These are phyloP conservation scores for Neuroscelio doddi DNA, from an alignment of 2,888 invertebrate species.

Conservation along the genomic window DNA sequence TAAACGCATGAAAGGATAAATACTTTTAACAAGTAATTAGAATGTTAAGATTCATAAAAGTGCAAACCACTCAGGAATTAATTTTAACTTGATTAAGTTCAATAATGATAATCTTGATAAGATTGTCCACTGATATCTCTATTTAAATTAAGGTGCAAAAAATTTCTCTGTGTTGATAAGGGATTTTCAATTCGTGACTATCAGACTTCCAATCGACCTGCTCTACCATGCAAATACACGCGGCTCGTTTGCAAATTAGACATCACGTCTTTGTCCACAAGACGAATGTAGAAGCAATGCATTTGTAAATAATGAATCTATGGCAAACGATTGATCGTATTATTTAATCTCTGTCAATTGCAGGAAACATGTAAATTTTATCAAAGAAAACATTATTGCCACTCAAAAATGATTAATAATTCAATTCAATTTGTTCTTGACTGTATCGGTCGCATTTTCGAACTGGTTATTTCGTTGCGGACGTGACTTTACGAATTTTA, in stretches of 20 bases:
- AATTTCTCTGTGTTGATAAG: too few relatives aligned
- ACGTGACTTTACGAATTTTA: constrained; percentile 53
- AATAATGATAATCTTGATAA: too few relatives aligned
- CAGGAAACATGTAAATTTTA: constrained; percentile 16
- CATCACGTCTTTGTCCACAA: neutral
- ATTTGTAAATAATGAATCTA: constrained; percentile 11
- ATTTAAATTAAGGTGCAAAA: too few relatives aligned
- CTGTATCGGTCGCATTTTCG: constrained; percentile 29
- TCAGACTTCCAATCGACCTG: neutral
- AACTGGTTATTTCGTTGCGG: constrained; percentile 56
- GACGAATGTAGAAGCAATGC: neutral
- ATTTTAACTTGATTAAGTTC: too few relatives aligned
- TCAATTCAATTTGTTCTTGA: constrained; percentile 25
- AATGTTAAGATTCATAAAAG: too few relatives aligned
- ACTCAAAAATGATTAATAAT: constrained; percentile 9
- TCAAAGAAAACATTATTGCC: neutral
- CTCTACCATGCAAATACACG: neutral
- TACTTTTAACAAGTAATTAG: too few relatives aligned
- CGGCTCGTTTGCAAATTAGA: neutral
- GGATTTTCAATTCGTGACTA: neutral
- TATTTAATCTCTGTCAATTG: constrained; percentile 16
- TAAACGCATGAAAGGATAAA: too few relatives aligned
- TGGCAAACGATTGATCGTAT: constrained; percentile 29
- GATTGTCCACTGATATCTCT: too few relatives aligned
- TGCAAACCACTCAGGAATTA: too few relatives aligned